These are phyloP conservation scores for Hylomyscus alleni DNA, from an alignment of 2,797 vertebrate genomes.

Conservation along the genomic window DNA sequence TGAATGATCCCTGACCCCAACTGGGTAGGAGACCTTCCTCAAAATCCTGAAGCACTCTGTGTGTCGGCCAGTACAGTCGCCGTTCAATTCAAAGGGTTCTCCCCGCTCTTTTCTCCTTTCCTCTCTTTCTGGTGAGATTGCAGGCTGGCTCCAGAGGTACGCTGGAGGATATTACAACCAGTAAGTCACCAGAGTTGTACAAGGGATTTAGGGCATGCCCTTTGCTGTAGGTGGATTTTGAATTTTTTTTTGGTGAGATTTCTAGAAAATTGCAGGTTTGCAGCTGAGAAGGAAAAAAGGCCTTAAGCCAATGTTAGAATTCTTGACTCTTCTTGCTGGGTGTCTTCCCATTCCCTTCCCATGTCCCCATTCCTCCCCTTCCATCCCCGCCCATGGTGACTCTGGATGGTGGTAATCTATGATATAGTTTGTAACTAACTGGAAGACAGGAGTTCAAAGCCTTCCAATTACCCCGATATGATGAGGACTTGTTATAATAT, in stretches of 20 bases:
- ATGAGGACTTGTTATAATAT: background rate
- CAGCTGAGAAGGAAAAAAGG: background rate
- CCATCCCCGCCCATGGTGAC: background rate
- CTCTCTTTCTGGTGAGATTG: background rate
- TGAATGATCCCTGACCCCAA: accelerated
- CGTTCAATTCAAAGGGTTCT: too few species aligned
- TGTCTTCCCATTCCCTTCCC: background rate
- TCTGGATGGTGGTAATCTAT: too few species aligned
- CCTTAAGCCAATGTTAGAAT: background rate
- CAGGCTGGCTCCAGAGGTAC: background rate
- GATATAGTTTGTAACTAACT: background rate
- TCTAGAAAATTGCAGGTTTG: background rate
- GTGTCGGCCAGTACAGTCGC: too few species aligned
- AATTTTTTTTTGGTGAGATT: background rate
- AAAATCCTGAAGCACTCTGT: background rate
- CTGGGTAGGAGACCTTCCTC: too few species aligned
- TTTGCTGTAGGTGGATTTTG: background rate
- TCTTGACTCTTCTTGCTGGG: background rate
- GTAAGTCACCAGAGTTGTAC: background rate
- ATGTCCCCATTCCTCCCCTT: background rate
- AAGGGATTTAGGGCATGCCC: background rate
- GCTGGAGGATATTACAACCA: too few species aligned
- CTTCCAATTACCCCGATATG: background rate
- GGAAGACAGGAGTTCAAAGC: background rate
- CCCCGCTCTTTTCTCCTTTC: too few species aligned